Percentiles rank a stretch among this genome's conserved stretches.
Conservation (phyloP, 1,140 invertebrate genomes). For the Drosophila lini region DNA sequence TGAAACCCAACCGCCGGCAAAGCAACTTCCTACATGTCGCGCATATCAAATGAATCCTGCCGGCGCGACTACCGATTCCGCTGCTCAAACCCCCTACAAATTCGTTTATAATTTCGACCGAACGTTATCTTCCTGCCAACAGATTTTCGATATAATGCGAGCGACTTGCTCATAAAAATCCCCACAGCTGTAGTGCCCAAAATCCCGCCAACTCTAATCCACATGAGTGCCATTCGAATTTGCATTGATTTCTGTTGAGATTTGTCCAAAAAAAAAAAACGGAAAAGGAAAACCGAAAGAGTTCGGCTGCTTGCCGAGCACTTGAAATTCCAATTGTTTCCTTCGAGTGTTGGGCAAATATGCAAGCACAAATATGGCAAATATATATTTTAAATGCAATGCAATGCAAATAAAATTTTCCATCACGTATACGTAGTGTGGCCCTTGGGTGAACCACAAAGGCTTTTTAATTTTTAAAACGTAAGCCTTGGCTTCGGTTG, state of each 20-base stretch:
- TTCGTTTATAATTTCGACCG: conserved; percentile 73
- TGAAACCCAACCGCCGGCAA: conserved; percentile 55
- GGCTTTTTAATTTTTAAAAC: conserved; percentile 62
- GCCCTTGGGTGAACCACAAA: conserved; percentile 21
- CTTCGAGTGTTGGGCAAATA: conserved; percentile 46
- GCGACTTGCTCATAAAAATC: conserved; percentile 26
- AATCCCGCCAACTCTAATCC: conserved; percentile 38
- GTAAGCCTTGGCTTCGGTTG: conserved; percentile 46
- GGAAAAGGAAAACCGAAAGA: conserved; percentile 10
- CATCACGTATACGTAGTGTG: conserved; percentile 4
- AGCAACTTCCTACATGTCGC: conserved; percentile 69
- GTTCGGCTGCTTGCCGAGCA: conserved; percentile 12
- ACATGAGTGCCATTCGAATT: conserved; percentile 66
- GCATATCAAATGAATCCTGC: conserved; percentile 74
- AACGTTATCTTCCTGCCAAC: conserved; percentile 16
- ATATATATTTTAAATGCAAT: conserved; percentile 49
- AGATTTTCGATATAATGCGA: conserved; percentile 37
- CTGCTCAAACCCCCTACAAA: conserved; percentile 34
- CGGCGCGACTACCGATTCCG: not conserved
- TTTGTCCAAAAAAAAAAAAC: conserved; percentile 25
- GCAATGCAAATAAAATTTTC: conserved; percentile 14
- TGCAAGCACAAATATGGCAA: conserved; percentile 33
- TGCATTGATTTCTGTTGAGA: conserved; percentile 67
- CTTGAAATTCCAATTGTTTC: conserved; percentile 35
- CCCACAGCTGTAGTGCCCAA: conserved; percentile 15